Percentiles rank a stretch among this genome's conserved stretches.
These are phyloP conservation scores for Macrobrachium nipponense DNA, from an alignment of 1,140 invertebrate genomes.

Conservation along the genomic window DNA sequence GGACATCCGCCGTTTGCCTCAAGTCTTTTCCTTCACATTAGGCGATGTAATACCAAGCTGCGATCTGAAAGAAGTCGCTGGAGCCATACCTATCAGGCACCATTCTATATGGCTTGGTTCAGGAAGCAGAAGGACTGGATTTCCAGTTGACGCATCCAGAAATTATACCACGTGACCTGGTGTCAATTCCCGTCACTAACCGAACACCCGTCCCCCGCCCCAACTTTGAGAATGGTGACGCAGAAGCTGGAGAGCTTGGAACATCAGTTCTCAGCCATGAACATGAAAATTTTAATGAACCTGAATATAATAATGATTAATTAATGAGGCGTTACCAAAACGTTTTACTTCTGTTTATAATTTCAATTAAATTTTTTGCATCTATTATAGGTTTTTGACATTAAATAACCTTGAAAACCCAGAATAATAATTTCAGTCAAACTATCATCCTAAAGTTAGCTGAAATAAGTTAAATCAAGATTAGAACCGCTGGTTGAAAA, in stretches of 20 bases:
- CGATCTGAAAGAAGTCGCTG: neutral
- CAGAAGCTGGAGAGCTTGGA: constrained; percentile 17
- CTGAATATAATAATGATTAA: constrained; percentile 21
- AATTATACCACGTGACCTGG: too few species aligned
- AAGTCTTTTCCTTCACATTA: neutral
- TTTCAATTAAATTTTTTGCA: neutral
- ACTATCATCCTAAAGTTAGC: neutral
- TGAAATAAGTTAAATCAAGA: too few species aligned
- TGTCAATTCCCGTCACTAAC: constrained; percentile 5
- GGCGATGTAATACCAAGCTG: neutral
- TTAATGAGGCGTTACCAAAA: neutral
- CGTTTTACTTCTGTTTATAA: too few species aligned
- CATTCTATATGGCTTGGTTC: constrained; percentile 1
- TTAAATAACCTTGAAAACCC: constrained; percentile 4
- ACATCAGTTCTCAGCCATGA: constrained; percentile 4
- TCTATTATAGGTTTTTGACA: neutral
- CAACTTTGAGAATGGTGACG: constrained; percentile 23
- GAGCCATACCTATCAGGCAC: neutral
- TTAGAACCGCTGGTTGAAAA: constrained; percentile 14
- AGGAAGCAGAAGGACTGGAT: neutral
- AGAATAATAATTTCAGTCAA: neutral
- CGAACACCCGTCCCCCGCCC: too few species aligned
- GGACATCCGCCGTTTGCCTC: constrained; percentile 10
- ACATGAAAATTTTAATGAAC: neutral
- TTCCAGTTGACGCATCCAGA: constrained; percentile 3